These are phyloP conservation scores for Anodontia alba DNA, from an alignment of 2,888 invertebrate species.

Conservation along the genomic window DNA sequence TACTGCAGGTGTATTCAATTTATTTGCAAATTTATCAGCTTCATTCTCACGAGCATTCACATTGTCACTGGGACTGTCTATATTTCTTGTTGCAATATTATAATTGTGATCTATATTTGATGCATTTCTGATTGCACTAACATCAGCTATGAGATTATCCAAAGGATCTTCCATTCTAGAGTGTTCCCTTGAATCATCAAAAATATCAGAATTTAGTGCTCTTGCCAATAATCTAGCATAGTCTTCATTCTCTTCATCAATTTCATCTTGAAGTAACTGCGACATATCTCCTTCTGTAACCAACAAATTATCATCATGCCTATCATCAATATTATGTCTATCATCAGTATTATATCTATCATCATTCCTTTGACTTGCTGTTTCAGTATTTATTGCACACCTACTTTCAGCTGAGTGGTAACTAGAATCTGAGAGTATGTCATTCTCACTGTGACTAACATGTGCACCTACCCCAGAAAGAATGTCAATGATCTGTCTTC, in stretches of 20 bases:
- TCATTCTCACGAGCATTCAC: neutral
- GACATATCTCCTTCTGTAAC: constrained; percentile 9
- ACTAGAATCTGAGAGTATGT: constrained; percentile 9
- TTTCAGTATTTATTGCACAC: neutral
- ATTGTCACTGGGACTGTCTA: neutral
- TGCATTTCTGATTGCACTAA: constrained; percentile 11
- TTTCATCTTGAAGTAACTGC: neutral
- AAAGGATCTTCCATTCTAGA: constrained; percentile 10
- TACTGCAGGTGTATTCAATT: neutral
- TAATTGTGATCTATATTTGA: neutral
- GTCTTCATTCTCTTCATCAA: constrained; percentile 23
- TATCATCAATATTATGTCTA: neutral
- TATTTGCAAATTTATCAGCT: neutral
- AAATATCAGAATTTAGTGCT: constrained; percentile 17
- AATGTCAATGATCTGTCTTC: neutral
- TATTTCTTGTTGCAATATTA: neutral
- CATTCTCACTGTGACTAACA: neutral
- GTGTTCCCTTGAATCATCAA: constrained; percentile 8
- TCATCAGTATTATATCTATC: neutral
- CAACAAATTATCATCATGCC: neutral
- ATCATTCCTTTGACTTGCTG: neutral
- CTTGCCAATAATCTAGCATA: constrained; percentile 36
- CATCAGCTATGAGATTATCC: constrained; percentile 12
- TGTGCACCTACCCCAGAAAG: neutral
- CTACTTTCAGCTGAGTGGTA: neutral